Evolutionary conservation across 2,888 invertebrate genomes (phyloP).

Genomic region (Papilio elwesi): DNA sequence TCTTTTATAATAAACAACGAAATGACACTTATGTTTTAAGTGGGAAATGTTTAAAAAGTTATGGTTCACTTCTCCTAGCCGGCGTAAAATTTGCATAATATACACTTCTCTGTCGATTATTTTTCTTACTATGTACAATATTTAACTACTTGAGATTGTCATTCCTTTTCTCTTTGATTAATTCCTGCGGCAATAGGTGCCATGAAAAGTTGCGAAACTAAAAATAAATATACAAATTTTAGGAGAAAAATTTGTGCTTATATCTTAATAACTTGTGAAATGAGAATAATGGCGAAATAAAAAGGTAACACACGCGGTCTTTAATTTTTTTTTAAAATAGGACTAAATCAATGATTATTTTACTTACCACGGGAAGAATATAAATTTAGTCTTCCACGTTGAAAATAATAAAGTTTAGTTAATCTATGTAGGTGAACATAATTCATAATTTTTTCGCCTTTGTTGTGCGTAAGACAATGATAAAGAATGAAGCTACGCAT

Average conservation of each 20-base stretch:
- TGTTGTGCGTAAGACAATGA: neutral
- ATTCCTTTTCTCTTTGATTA: neutral
- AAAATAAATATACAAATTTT: neutral
- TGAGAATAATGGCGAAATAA: too few relatives aligned
- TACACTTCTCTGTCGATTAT: neutral
- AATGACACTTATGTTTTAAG: neutral
- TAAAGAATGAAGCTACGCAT: neutral
- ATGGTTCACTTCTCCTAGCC: neutral
- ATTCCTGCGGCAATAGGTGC: slow-evolving; percentile 18
- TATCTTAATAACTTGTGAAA: too few relatives aligned
- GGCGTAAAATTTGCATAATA: slow-evolving; percentile 8
- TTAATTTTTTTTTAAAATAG: too few relatives aligned
- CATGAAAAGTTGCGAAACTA: neutral
- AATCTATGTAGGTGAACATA: slow-evolving; percentile 6
- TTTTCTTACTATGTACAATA: neutral
- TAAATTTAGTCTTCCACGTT: too few relatives aligned
- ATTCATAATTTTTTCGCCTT: slow-evolving; percentile 12
- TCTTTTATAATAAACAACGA: slow-evolving; percentile 43
- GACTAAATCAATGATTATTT: too few relatives aligned
- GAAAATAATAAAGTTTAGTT: neutral
- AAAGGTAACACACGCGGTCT: too few relatives aligned
- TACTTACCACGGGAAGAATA: too few relatives aligned
- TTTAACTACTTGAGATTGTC: neutral
- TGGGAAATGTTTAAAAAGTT: slow-evolving; percentile 20
- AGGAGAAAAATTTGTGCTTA: too few relatives aligned